These are phyloP conservation scores for Ammospiza caudacuta DNA, from an alignment of 2,113 vertebrate species.

Conservation along the genomic window DNA sequence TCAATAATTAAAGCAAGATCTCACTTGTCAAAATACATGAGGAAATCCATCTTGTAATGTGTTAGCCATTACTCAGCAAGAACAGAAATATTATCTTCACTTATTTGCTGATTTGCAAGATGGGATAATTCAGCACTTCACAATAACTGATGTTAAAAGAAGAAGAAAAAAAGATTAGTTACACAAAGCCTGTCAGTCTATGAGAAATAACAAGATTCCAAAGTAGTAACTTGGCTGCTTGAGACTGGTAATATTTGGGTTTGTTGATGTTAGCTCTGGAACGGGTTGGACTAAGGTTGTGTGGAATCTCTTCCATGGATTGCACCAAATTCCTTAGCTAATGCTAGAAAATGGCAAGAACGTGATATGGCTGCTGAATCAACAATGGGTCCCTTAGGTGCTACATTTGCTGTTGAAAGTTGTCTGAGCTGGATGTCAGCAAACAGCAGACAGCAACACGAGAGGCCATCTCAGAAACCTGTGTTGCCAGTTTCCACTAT, in stretches of 20 bases:
- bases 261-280: background rate
- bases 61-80: background rate
- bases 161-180: background rate
- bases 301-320: background rate
- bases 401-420: background rate
- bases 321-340: background rate
- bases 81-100: background rate
- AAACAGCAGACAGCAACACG: background rate
- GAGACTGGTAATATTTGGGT: background rate
- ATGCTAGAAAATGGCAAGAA: background rate
- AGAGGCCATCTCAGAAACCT: background rate
- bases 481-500: background rate
- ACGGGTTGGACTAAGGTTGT: background rate
- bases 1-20: slow-evolving; percentile 6
- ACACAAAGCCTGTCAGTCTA: background rate
- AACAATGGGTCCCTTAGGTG: background rate
- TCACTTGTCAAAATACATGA: slow-evolving; percentile 7
- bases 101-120: slow-evolving; percentile 2
- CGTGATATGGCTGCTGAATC: background rate
- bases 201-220: background rate
- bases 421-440: background rate
- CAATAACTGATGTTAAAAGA: background rate
- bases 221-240: background rate
- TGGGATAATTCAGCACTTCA: background rate
- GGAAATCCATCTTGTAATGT: background rate